A percentile compares a stretch with the other conserved stretches of the same genome.
These are phyloP conservation scores for Atherix ibis DNA, from an alignment of 2,888 invertebrate genomes.

Conservation along the genomic window DNA sequence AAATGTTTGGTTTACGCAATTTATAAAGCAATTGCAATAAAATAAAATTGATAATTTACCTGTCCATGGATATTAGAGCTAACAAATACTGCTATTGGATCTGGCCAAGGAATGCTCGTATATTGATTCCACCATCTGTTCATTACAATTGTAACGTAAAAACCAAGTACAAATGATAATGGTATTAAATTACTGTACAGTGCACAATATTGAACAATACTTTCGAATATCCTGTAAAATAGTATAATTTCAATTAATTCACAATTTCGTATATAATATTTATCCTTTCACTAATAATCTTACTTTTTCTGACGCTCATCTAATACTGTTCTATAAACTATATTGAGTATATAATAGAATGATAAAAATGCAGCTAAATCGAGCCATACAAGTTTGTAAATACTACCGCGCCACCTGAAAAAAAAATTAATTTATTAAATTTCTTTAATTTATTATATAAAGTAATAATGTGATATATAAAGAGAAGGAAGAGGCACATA, in stretches of 20 bases:
- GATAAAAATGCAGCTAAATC: slow-evolving; percentile 67
- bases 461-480: not conserved
- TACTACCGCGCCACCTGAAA: slow-evolving; percentile 85
- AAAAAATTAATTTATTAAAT: slow-evolving; percentile 9
- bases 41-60: too few species aligned
- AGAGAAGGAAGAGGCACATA: too few species aligned
- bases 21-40: too few species aligned
- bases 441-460: not conserved
- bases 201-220: slow-evolving; percentile 68
- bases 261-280: too few species aligned
- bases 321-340: slow-evolving; percentile 58
- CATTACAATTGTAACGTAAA: slow-evolving; percentile 87
- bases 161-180: slow-evolving; percentile 82
- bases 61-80: slow-evolving; percentile 71
- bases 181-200: slow-evolving; percentile 79
- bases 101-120: slow-evolving; percentile 70
- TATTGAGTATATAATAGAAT: slow-evolving; percentile 62
- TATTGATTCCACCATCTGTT: slow-evolving; percentile 87
- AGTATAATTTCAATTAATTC: not conserved
- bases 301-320: slow-evolving; percentile 53
- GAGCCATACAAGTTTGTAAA: slow-evolving; percentile 87
- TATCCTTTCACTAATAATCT: too few species aligned
- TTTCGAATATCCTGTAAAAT: slow-evolving; percentile 56
- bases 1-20: too few species aligned
- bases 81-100: slow-evolving; percentile 73